phyloP scores from a whole-genome alignment of 2,113 vertebrate species.

The Aspiorhynchus laticeps region DNA sequence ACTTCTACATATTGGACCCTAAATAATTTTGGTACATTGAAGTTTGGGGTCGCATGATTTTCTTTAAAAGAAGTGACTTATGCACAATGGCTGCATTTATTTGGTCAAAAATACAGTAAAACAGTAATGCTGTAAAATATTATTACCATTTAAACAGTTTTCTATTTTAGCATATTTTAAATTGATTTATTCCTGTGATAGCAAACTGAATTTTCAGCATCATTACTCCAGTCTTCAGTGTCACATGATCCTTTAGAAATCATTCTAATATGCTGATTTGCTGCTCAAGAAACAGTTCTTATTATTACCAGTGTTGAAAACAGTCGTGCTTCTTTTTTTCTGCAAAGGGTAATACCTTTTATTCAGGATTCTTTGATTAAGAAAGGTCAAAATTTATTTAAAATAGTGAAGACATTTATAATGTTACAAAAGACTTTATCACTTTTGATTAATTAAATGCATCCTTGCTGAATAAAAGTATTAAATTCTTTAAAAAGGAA shows the following conservation, averaged over 20 bases:
- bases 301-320: not conserved
- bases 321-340: not conserved
- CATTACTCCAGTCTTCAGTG: not conserved
- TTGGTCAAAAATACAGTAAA: not conserved
- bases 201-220: not conserved
- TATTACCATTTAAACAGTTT: not conserved
- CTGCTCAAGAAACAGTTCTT: not conserved
- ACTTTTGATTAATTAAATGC: too few species aligned
- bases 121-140: not conserved
- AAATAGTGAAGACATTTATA: too few species aligned
- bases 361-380: not conserved
- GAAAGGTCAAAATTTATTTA: too few species aligned
- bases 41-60: not conserved
- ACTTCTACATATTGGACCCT: not conserved
- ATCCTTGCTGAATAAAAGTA: too few species aligned
- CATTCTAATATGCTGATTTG: not conserved
- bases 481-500: not conserved
- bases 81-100: not conserved
- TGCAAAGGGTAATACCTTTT: not conserved
- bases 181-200: not conserved
- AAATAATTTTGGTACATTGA: not conserved
- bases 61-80: not conserved
- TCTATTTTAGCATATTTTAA: not conserved
- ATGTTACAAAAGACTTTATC: too few species aligned
- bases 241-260: not conserved